Percentiles rank a stretch among this genome's conserved stretches.
These are phyloP conservation scores for Dromiciops gliroides DNA, from an alignment of 2,113 vertebrate species.

Conservation along the genomic window DNA sequence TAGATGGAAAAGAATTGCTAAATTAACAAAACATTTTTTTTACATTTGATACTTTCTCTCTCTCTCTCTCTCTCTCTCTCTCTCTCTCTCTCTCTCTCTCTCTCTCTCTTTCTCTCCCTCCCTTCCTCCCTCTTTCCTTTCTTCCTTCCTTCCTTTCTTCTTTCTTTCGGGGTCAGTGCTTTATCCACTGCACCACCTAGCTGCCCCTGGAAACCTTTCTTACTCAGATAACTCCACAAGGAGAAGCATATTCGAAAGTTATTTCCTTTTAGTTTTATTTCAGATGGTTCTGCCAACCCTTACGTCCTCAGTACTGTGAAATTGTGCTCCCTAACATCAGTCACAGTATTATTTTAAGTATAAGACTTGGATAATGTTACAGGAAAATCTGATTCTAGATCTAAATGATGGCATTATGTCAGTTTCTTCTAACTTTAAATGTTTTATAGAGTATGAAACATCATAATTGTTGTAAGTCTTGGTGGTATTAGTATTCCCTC, in stretches of 20 bases:
- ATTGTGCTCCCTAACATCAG: too few species aligned
- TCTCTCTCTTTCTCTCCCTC: too few species aligned
- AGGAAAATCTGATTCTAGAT: background rate
- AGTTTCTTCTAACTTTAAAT: background rate
- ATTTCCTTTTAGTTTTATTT: background rate
- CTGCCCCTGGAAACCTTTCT: too few species aligned
- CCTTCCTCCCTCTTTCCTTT: too few species aligned
- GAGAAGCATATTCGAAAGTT: background rate
- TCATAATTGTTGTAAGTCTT: background rate
- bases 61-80: too few species aligned
- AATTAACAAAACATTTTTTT: background rate
- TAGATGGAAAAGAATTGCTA: rapidly evolving
- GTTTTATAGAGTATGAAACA: background rate
- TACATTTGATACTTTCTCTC: too few species aligned
- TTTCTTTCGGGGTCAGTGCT: too few species aligned
- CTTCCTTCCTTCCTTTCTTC: too few species aligned
- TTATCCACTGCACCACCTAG: too few species aligned
- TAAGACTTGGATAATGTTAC: background rate
- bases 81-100: too few species aligned
- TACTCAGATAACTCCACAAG: background rate
- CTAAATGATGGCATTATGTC: rapidly evolving
- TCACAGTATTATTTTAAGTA: too few species aligned
- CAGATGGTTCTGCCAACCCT: too few species aligned
- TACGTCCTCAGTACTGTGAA: background rate
- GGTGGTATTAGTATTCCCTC: background rate